These are phyloP conservation scores for Campylomormyrus tamandua DNA, from an alignment of 2,113 vertebrate species.

Conservation along the genomic window DNA sequence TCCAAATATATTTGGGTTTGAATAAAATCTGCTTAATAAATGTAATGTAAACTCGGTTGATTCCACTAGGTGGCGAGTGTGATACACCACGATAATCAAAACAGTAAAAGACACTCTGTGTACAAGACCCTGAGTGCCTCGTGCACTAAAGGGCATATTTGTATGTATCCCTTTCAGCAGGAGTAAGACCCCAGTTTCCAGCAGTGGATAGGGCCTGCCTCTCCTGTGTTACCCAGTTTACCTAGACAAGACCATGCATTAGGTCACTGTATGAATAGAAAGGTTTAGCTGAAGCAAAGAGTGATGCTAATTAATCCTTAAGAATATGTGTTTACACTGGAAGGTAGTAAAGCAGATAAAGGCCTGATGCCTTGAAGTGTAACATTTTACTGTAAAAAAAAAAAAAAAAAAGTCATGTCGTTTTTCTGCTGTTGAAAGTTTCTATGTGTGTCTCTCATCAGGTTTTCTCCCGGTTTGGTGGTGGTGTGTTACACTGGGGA, in stretches of 20 bases:
- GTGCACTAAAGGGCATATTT: not conserved
- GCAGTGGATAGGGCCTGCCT: not conserved
- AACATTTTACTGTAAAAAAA: not conserved
- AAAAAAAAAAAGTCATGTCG: not conserved
- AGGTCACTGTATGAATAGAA: not conserved
- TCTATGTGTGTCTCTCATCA: constrained; percentile 37
- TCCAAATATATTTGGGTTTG: not conserved
- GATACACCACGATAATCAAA: not conserved
- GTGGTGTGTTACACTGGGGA: constrained; percentile 69
- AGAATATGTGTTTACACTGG: not conserved
- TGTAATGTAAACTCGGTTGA: not conserved
- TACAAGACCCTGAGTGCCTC: not conserved
- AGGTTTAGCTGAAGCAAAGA: not conserved
- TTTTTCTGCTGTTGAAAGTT: not conserved
- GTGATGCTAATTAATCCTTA: not conserved
- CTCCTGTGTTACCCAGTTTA: not conserved
- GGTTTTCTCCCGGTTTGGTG: constrained; percentile 70
- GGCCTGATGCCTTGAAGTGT: not conserved
- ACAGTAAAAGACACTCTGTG: not conserved
- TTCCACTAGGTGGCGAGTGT: not conserved
- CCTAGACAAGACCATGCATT: not conserved
- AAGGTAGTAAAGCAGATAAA: not conserved
- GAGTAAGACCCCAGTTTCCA: not conserved
- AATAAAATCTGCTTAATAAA: not conserved
- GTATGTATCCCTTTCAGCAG: not conserved